Evolutionary conservation across 2,113 vertebrate genomes (phyloP).

Genomic region (Platycercus adscitus): DNA sequence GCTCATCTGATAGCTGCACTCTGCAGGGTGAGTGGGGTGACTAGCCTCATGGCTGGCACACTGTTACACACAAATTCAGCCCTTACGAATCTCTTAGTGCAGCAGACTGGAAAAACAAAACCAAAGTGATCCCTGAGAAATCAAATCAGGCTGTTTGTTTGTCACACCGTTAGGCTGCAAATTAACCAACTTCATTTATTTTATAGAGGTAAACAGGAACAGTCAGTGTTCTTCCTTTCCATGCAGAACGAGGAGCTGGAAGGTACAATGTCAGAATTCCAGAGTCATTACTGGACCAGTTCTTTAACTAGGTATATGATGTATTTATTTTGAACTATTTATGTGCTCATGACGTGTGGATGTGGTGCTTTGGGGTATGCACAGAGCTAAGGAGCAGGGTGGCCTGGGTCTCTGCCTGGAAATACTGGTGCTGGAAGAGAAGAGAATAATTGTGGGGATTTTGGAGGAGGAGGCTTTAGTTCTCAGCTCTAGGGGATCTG

Average conservation of each 20-base stretch:
- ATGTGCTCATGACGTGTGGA: too few species aligned
- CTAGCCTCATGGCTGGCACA: not conserved
- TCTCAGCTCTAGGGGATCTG: not conserved
- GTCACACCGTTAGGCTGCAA: not conserved
- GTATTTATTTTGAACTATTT: not conserved
- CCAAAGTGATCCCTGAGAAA: not conserved
- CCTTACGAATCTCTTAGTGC: not conserved
- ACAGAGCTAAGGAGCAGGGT: not conserved
- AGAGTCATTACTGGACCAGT: not conserved
- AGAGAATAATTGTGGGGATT: fast-evolving
- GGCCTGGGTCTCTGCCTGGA: not conserved
- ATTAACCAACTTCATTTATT: not conserved
- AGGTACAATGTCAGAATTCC: not conserved
- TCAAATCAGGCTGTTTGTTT: not conserved
- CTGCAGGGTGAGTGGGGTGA: not conserved
- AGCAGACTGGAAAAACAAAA: not conserved
- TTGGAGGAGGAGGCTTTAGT: not conserved
- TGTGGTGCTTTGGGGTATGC: too few species aligned
- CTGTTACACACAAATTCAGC: not conserved
- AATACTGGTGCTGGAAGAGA: not conserved
- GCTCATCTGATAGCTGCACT: not conserved
- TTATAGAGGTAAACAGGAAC: not conserved
- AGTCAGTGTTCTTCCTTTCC: not conserved
- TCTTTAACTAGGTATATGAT: not conserved
- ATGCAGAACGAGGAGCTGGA: not conserved